Evolutionary conservation across 2,888 invertebrate species (phyloP).

Genomic region (Leucophora obtusa): DNA sequence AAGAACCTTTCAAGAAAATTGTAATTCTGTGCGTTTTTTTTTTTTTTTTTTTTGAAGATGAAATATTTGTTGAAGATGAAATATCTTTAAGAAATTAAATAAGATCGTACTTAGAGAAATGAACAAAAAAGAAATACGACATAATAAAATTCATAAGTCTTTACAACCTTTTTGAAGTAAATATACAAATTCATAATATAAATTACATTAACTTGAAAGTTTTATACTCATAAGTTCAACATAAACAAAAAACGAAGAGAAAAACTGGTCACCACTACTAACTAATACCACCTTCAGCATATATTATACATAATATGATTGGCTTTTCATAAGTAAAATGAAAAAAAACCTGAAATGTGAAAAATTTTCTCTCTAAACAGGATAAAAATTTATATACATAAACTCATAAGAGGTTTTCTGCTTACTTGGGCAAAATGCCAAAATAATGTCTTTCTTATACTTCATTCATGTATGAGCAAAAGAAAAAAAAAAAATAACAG

Average conservation of each 20-base stretch:
- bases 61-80: background rate
- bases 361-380: slow-evolving; percentile 7
- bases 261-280: slow-evolving; percentile 53
- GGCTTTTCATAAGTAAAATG: slow-evolving; percentile 58
- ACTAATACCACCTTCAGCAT: slow-evolving; percentile 22
- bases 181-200: slow-evolving; percentile 58
- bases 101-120: slow-evolving; percentile 41
- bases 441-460: slow-evolving; percentile 59
- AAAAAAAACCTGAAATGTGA: slow-evolving; percentile 19
- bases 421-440: slow-evolving; percentile 65
- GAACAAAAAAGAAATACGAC: slow-evolving; percentile 6
- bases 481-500: background rate
- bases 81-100: slow-evolving; percentile 51
- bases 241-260: slow-evolving; percentile 32
- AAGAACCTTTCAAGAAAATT: too few relatives aligned
- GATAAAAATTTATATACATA: slow-evolving; percentile 10
- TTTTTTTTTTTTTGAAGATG: background rate
- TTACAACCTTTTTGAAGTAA: slow-evolving; percentile 42
- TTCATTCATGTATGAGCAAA: slow-evolving; percentile 41
- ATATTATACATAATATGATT: slow-evolving; percentile 52
- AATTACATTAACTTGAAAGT: slow-evolving; percentile 60
- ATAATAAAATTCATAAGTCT: slow-evolving; percentile 18
- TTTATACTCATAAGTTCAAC: background rate
- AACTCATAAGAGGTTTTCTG: slow-evolving; percentile 54
- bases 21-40: too few relatives aligned